Evolutionary conservation across 2,113 vertebrate genomes (phyloP).

Genomic region (Ceratotherium simum): DNA sequence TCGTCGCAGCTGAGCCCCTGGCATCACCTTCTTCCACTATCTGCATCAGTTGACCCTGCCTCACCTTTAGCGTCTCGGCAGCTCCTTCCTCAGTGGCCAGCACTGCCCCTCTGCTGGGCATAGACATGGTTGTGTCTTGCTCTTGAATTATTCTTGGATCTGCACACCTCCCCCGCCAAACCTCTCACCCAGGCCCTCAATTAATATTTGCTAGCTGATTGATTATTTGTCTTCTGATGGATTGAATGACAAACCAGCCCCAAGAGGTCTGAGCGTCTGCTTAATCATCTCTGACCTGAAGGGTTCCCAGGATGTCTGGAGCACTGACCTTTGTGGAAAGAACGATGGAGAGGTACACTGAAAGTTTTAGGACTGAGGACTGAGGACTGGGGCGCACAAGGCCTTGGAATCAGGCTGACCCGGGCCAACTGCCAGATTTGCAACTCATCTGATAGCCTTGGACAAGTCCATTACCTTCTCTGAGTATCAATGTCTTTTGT

Average conservation of each 20-base stretch:
- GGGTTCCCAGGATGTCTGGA: slow-evolving; percentile 1
- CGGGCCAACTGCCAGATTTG: background rate
- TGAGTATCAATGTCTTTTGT: background rate
- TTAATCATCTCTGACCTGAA: background rate
- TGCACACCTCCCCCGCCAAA: background rate
- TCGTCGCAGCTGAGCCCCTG: background rate
- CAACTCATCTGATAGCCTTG: background rate
- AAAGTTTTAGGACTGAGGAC: background rate
- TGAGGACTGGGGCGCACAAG: background rate
- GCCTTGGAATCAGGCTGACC: background rate
- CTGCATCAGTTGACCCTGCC: background rate
- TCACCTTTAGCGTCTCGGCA: background rate
- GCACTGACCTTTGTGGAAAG: background rate
- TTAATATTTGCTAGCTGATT: background rate
- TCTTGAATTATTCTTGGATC: background rate
- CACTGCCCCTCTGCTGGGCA: background rate
- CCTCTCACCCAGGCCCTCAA: background rate
- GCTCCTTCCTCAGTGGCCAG: background rate
- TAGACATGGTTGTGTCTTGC: background rate
- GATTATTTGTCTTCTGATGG: background rate
- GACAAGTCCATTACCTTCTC: background rate
- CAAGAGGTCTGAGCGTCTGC: background rate
- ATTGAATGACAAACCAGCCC: background rate
- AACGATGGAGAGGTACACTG: background rate
- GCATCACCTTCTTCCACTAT: background rate